Evolutionary conservation across 1,140 invertebrate genomes (phyloP), one percentile per base, ranked within the genome.

Genomic region (Nylanderia fulva): DNA sequence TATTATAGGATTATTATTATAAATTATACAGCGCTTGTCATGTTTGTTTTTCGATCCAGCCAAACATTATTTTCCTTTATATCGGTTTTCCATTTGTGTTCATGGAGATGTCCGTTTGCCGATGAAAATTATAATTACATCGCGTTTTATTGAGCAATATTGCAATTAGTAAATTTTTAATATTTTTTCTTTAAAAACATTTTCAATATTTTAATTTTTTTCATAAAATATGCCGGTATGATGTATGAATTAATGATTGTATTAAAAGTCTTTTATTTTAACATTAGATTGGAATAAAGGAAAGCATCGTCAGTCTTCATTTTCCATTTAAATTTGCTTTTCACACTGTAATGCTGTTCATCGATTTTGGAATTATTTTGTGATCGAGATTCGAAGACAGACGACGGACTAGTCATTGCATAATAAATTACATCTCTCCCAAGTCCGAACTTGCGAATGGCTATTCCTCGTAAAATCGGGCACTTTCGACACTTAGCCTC

Each of bases 381-480:
- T 29, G 52, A 69, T 79, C 48, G 27, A 56, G 15, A 24, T 36
- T 27, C 24, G 15, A 80, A 79, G 76, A 79, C 76, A 54, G 63
- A 69, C 60, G 42, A 66, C 75, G 75, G 33, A 71, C n/a, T 58
- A 58, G 66, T 71, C 77, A 13, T 58, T 39, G 80, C 42, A 52
- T 88, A 86, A 88, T 87, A 77, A 87, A 88, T 88, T 87, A 64
- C 72, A 33, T 15, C 7, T 24, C 7, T 39, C 9, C 42, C 48
- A 42, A 36, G 36, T n/a, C 36, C 27, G 6, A 52, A 60, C 48
- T 48, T 87, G 68, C 64, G 69, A 84, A 74, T 77, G 39, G 48
- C 82, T 56, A 88, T 87, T 87, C 61, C 86, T 63, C 80, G 42
- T 39, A 82, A 79, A 87, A 88, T 88, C 80, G 64, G 72, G 27